These are phyloP conservation scores for Acanthosepion esculentum DNA, from an alignment of 2,888 invertebrate species.

Conservation along the genomic window DNA sequence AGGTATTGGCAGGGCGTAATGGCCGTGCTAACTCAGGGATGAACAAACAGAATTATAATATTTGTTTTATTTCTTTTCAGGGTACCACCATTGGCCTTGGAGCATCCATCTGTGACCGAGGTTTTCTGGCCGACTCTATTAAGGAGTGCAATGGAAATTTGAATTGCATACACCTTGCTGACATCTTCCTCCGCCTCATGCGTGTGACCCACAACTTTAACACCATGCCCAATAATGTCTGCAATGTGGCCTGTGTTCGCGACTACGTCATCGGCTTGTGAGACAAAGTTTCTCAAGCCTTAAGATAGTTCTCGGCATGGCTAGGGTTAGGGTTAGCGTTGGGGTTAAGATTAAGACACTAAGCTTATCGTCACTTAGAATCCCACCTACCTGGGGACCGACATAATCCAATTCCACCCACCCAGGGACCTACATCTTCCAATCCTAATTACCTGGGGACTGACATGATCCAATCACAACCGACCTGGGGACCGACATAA, in stretches of 20 bases:
- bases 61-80: constrained; percentile 55
- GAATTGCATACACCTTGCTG: constrained; percentile 61
- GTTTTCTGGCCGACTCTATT: constrained; percentile 61
- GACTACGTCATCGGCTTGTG: constrained; percentile 48
- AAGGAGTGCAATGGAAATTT: constrained; percentile 59
- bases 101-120: constrained; percentile 60
- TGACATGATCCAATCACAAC: too few relatives aligned
- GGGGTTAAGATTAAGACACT: too few relatives aligned
- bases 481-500: too few relatives aligned
- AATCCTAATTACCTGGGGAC: too few relatives aligned
- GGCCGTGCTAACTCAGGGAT: background rate
- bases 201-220: constrained; percentile 57
- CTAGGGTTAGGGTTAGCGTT: too few relatives aligned
- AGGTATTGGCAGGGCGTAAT: too few relatives aligned
- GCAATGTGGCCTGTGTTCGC: constrained; percentile 34
- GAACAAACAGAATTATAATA: background rate
- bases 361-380: too few relatives aligned
- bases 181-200: constrained; percentile 60
- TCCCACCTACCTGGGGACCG: too few relatives aligned
- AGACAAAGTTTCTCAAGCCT: background rate
- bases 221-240: background rate
- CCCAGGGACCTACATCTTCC: too few relatives aligned
- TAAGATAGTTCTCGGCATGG: too few relatives aligned
- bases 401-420: too few relatives aligned
- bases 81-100: constrained; percentile 59